Conservation (phyloP, 1,140 invertebrate genomes). For the Hyles euphorbiae region DNA sequence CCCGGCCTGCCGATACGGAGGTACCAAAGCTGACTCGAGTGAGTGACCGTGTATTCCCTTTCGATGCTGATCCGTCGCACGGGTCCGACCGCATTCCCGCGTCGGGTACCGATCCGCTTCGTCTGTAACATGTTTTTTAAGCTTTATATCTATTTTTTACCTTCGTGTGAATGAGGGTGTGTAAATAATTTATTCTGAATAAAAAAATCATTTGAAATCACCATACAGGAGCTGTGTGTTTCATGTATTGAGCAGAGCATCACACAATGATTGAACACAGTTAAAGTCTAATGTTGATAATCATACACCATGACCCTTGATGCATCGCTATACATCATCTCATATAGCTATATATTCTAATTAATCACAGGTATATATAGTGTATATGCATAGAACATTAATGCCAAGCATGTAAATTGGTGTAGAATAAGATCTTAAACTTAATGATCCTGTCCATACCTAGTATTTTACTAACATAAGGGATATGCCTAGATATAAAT, state of each 20-base stretch:
- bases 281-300: no score
- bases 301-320: no score
- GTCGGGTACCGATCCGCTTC: conserved; percentile 41
- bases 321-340: no score
- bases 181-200: conserved; percentile 55
- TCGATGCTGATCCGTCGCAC: conserved; percentile 30
- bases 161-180: conserved; percentile 40
- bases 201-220: conserved; percentile 48
- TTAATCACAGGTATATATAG: no score
- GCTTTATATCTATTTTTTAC: conserved; percentile 58
- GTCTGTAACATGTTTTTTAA: conserved; percentile 49
- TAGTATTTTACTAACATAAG: conserved; percentile 2
- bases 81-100: conserved; percentile 46
- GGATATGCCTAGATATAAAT: no score
- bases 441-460: conserved; percentile 1
- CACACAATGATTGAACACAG: conserved; percentile 29
- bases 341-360: no score
- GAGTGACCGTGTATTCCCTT: conserved; percentile 28
- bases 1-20: conserved; percentile 59
- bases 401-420: conserved; percentile 4
- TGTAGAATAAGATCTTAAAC: no score
- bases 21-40: conserved; percentile 41
- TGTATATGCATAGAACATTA: no score
- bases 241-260: conserved; percentile 41
- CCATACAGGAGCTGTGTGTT: conserved; percentile 40